phyloP scores from a whole-genome alignment of 2,113 vertebrate genomes.

The Cyphotilapia sp. region DNA sequence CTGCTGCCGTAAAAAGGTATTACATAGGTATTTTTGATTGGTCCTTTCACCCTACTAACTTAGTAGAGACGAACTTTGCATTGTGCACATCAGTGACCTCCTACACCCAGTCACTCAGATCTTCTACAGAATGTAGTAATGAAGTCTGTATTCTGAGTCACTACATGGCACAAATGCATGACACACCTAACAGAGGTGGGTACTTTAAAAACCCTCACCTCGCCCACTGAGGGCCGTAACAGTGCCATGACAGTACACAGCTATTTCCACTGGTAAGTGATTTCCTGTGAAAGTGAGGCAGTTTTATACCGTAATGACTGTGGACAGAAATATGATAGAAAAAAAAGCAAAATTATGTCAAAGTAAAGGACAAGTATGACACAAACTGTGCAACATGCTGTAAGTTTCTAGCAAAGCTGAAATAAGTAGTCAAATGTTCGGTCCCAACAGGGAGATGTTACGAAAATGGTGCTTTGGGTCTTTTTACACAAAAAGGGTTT shows the following conservation, averaged over 20 bases:
- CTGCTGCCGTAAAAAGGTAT: not conserved
- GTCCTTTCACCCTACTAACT: not conserved
- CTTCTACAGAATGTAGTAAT: fast-evolving
- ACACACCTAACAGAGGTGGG: not conserved
- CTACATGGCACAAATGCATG: not conserved
- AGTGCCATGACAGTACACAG: not conserved
- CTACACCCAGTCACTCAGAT: not conserved
- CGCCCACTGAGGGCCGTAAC: not conserved
- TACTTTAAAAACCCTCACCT: not conserved
- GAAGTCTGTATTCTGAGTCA: not conserved
- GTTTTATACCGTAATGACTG: fast-evolving
- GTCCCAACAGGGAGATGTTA: not conserved
- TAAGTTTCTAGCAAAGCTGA: not conserved
- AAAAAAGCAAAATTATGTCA: not conserved
- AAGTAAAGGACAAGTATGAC: not conserved
- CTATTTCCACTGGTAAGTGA: not conserved
- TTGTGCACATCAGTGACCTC: not conserved
- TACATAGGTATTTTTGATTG: not conserved
- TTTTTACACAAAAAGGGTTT: not conserved
- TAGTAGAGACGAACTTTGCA: not conserved
- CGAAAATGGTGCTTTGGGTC: not conserved
- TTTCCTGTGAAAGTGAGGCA: not conserved
- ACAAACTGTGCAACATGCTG: not conserved
- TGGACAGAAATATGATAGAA: fast-evolving
- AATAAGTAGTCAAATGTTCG: not conserved